Evolutionary conservation across 2,113 vertebrate genomes (phyloP).

Genomic region (Xiphias gladius): DNA sequence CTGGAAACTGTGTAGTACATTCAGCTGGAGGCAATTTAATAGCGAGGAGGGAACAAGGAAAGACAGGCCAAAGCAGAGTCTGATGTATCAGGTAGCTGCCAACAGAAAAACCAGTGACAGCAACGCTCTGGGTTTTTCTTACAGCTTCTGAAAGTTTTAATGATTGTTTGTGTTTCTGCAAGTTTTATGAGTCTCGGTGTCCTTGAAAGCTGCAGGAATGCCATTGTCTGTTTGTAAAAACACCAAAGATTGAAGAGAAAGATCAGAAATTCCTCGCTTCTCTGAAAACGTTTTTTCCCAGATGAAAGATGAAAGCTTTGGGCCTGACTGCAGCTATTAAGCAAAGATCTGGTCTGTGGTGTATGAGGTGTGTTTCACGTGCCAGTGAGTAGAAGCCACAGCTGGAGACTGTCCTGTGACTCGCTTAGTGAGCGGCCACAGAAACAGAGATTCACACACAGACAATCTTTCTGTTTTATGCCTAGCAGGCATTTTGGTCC

Average conservation of each 20-base stretch:
- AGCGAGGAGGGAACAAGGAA: too few relatives aligned
- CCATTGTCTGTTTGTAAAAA: not conserved
- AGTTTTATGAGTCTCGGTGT: too few relatives aligned
- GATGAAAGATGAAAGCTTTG: not conserved
- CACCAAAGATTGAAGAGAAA: not conserved
- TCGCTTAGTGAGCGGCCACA: not conserved
- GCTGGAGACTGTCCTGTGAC: constrained; percentile 1
- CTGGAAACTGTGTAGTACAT: too few relatives aligned
- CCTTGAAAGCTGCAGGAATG: not conserved
- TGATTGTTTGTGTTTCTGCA: too few relatives aligned
- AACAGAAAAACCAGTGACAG: too few relatives aligned
- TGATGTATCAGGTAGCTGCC: too few relatives aligned
- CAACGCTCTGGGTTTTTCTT: too few relatives aligned
- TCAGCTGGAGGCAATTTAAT: too few relatives aligned
- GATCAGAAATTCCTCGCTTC: too few relatives aligned
- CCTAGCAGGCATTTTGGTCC: too few relatives aligned
- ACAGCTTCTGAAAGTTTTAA: too few relatives aligned
- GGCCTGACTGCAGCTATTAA: not conserved
- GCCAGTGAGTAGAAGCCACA: not conserved
- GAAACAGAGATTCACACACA: constrained; percentile 1
- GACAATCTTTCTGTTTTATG: not conserved
- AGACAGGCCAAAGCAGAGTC: too few relatives aligned
- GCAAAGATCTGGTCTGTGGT: not conserved
- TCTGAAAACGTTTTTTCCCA: not conserved
- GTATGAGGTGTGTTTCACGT: not conserved